Evolutionary conservation across 2,797 vertebrate genomes (phyloP).

Genomic region (Paratrypauchen microcephalus): DNA sequence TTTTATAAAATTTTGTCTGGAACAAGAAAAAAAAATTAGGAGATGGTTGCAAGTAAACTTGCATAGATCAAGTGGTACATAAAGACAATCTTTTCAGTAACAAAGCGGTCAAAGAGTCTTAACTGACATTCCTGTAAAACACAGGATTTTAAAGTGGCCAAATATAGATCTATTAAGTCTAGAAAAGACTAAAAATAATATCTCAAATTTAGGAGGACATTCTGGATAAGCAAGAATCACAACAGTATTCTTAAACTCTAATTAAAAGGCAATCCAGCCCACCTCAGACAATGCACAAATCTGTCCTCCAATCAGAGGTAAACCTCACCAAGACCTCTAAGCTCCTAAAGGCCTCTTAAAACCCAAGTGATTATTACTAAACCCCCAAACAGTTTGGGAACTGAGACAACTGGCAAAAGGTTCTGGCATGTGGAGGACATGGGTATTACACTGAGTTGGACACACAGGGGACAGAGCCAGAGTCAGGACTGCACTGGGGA

Average conservation of each 20-base stretch:
- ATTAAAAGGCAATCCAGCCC: neutral
- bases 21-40: neutral
- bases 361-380: constrained; percentile 9
- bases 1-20: neutral
- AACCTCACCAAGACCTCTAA: constrained; percentile 12
- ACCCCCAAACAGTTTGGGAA: constrained; percentile 50
- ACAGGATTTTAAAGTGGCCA: neutral
- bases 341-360: constrained; percentile 2
- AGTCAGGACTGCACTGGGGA: constrained; percentile 50
- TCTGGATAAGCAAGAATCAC: neutral
- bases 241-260: neutral
- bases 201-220: neutral
- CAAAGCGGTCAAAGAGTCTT: neutral
- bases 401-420: constrained; percentile 73
- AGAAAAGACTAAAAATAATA: neutral
- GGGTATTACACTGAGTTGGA: constrained; percentile 58
- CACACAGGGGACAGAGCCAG: constrained; percentile 42
- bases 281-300: constrained; percentile 8
- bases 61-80: neutral
- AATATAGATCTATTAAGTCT: neutral
- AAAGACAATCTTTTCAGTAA: neutral
- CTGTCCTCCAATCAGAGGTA: neutral
- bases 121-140: neutral
- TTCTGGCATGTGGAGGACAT: constrained; percentile 49
- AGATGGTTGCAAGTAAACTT: neutral